Conservation (phyloP, 37 sponge, comb jelly and placozoan genomes). For the Aplysina aerophoba region DNA sequence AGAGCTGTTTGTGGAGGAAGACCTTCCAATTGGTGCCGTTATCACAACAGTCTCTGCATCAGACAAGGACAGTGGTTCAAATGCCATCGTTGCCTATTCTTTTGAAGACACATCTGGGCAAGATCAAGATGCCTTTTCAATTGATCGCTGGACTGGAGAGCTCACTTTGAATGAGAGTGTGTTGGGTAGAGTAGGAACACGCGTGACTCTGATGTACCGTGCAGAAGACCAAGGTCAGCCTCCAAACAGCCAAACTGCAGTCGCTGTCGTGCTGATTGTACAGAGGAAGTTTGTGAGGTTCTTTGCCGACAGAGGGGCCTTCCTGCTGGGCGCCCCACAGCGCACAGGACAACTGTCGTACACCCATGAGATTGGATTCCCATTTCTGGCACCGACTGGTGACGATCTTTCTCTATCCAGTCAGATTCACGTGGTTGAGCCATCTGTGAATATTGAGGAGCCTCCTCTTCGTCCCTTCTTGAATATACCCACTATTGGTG, state of each 20-base stretch:
- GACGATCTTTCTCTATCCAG: not conserved
- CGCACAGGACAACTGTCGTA: not conserved
- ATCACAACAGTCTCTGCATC: constrained; percentile 26
- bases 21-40: constrained; percentile 11
- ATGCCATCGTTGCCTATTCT: constrained; percentile 22
- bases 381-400: not conserved
- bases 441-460: not conserved
- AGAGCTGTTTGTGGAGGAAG: constrained; percentile 19
- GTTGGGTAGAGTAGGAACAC: not conserved
- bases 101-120: not conserved
- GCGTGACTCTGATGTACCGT: not conserved
- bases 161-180: constrained; percentile 11
- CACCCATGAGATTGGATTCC: constrained; percentile 7
- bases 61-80: constrained; percentile 36
- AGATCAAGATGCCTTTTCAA: not conserved
- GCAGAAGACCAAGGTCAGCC: not conserved
- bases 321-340: not conserved
- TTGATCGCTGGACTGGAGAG: constrained; percentile 57
- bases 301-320: not conserved
- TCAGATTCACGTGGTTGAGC: constrained; percentile 13
- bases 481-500: not conserved
- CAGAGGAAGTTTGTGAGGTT: constrained; percentile 13
- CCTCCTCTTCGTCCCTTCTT: constrained; percentile 21
- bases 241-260: not conserved
- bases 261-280: not conserved